Base-by-base conservation (phyloP, 2,113 vertebrate genomes). In the Elaphurus davidianus region DNA sequence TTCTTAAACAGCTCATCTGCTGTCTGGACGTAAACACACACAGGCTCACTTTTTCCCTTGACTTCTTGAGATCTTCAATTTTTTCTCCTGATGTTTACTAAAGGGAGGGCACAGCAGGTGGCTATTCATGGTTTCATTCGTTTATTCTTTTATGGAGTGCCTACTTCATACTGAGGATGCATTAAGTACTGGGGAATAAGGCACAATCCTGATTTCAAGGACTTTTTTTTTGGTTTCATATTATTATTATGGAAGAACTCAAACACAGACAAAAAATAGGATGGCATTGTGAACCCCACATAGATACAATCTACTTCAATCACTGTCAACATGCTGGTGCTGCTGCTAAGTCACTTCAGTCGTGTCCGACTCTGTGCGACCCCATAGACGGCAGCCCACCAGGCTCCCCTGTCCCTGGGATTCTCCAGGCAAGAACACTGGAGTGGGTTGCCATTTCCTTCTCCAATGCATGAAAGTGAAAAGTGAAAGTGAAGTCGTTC, bases 271-370 rank as follows among this genome's bases (percentile, higher is more conserved):
- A 54, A 27, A 27, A 13, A 28, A 5, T 9, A 5, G 79, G 45
- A 16, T 27, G 19, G 25, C 7, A 2, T 3, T 4, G 4, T 10
- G 25, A 47, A 2, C 30, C 23, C 10, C 57, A 3, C 2, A 0
- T 3, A 15, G 19, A 28, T 17, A 5, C 12, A 25, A 43, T 54
- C 33, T 40, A 33, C 13, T 23, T 10, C 36, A 14, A 36, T 47
- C 28, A 33, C 10, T 60, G 33, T 55, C 30, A 9, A 11, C 10
- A 0, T 3, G 23, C 47, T 14, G 47, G 47, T 50, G 47, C 47
- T 50, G 47, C 47, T 50, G 47, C 47, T 50, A 50, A 50, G 47
- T 50, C 12, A 14, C 12, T 50, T 50, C 47, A 14, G 47, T 50
- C 12, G 12, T 50, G 47, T 50, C 47, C 3, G 47, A 50, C 47